Evolutionary conservation across 2,888 invertebrate genomes (phyloP), one percentile per base, ranked within the genome.

Genomic region (Polia nebulosa): DNA sequence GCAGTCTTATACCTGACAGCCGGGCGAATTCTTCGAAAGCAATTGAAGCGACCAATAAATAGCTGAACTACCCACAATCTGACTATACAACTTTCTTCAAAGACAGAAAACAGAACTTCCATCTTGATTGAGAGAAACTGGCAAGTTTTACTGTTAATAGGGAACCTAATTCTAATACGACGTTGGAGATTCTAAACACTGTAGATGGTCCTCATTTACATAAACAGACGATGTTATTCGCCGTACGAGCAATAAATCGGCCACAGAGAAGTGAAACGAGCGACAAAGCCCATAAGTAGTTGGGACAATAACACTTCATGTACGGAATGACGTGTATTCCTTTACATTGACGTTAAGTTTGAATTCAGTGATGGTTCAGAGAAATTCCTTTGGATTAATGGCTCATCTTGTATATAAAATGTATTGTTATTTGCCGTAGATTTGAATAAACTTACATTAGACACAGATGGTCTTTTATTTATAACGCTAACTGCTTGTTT

Each of bases 171-270:
- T 78, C 79, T 74, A 80, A 77, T 80, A 75, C 77, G 67, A 76
- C 64, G 65, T 57, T 67, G 61, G 59, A 72, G 79, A 80, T 82
- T 85, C 83, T 79, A 76, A 78, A 72, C 72, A 80, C 80, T 74
- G 75, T 70, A 76, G 81, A 78, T 81, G 80, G 82, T 59, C 56
- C 76, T 82, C 70, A 87, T 86, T 87, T 83, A 84, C 85, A 85
- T 85, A 82, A 86, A 84, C 83, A 82, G 80, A 68, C 85, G 81
- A 78, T 73, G 78, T 78, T 84, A 80, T 84, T 78, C 72, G 75
- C 73, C 66, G 80, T 69, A 69, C 61, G 45, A 66, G 83, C 75
- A 63, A 83, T 86, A 86, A 87, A 85, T 85, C 80, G 74, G 57
- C 58, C 52, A 57, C 72, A 58, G 75, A 69, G 69, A 80, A 78